These are phyloP conservation scores for Oryzias javanicus DNA, from an alignment of 2,113 vertebrate genomes.

Conservation along the genomic window DNA sequence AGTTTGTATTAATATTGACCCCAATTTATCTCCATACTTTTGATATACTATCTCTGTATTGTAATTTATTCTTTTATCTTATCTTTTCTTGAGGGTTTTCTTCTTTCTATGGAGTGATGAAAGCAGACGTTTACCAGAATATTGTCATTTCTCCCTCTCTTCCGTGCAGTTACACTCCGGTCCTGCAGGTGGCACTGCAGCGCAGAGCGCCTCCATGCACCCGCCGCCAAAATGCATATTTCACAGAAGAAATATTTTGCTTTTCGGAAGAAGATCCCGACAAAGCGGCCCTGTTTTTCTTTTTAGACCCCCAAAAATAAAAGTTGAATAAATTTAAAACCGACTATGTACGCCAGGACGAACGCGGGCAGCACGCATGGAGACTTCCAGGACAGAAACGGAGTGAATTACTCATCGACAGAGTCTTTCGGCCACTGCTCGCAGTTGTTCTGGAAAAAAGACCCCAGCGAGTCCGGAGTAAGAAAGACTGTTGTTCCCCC, in stretches of 20 bases:
- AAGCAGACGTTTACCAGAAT: not conserved
- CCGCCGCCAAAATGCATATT: conserved; percentile 65
- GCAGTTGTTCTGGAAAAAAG: conserved; percentile 77
- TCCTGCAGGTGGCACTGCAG: conserved; percentile 48
- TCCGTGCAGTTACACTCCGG: conserved; percentile 29
- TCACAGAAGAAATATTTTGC: conserved; percentile 70
- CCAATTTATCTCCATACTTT: too few relatives aligned
- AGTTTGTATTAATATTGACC: too few relatives aligned
- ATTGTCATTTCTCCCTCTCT: not conserved
- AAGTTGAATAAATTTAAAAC: conserved; percentile 44
- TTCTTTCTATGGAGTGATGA: too few relatives aligned
- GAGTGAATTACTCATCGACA: conserved; percentile 72
- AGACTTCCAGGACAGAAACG: conserved; percentile 73
- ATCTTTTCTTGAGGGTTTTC: too few relatives aligned
- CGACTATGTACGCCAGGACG: conserved; percentile 72
- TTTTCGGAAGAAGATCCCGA: conserved; percentile 70
- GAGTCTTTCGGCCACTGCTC: conserved; percentile 75
- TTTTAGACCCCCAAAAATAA: conserved; percentile 35
- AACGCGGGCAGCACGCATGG: conserved; percentile 68
- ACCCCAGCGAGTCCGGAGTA: conserved; percentile 75
- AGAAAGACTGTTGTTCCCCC: conserved; percentile 56
- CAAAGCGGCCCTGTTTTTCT: conserved; percentile 69
- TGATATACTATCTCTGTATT: too few relatives aligned
- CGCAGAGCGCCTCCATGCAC: not conserved
- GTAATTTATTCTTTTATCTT: too few relatives aligned